phyloP scores from a whole-genome alignment of 2,797 vertebrate species.

The Ataeniobius toweri region DNA sequence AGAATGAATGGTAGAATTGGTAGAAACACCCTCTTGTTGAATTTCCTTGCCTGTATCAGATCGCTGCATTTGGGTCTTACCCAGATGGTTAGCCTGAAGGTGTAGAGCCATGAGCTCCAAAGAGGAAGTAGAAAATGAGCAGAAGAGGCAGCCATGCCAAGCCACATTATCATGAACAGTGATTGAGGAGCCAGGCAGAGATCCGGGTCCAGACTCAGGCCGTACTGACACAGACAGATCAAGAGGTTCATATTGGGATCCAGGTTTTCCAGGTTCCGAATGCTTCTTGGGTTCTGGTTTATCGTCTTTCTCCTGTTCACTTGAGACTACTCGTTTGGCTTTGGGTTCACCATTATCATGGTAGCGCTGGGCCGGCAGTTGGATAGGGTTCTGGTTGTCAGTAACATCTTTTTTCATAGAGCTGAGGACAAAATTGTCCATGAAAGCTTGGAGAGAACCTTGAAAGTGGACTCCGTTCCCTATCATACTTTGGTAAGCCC shows the following conservation, averaged over 20 bases:
- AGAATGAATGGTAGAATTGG: constrained; percentile 66
- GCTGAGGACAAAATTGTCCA: constrained; percentile 95
- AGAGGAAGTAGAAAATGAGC: constrained; percentile 96
- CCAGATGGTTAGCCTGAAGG: constrained; percentile 95
- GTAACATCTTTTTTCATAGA: constrained; percentile 95
- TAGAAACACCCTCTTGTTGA: constrained; percentile 78
- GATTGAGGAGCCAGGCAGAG: constrained; percentile 90
- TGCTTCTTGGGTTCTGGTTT: constrained; percentile 82
- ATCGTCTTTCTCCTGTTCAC: constrained; percentile 81
- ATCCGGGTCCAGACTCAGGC: constrained; percentile 85
- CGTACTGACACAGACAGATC: constrained; percentile 95
- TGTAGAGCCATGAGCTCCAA: constrained; percentile 97
- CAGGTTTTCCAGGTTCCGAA: constrained; percentile 81
- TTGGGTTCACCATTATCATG: constrained; percentile 86
- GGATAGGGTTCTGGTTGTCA: constrained; percentile 81
- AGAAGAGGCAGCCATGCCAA: constrained; percentile 97
- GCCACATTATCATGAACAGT: constrained; percentile 95
- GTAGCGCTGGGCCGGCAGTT: constrained; percentile 78
- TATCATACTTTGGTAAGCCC: constrained; percentile 93
- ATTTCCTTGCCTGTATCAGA: constrained; percentile 82
- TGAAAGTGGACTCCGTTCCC: constrained; percentile 96
- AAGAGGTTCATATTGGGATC: constrained; percentile 94
- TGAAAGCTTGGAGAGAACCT: constrained; percentile 96
- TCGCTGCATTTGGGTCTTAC: constrained; percentile 83
- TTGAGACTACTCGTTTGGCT: constrained; percentile 76